Evolutionary conservation across 2,888 invertebrate genomes (phyloP).

Genomic region (Euzetes globulus): DNA sequence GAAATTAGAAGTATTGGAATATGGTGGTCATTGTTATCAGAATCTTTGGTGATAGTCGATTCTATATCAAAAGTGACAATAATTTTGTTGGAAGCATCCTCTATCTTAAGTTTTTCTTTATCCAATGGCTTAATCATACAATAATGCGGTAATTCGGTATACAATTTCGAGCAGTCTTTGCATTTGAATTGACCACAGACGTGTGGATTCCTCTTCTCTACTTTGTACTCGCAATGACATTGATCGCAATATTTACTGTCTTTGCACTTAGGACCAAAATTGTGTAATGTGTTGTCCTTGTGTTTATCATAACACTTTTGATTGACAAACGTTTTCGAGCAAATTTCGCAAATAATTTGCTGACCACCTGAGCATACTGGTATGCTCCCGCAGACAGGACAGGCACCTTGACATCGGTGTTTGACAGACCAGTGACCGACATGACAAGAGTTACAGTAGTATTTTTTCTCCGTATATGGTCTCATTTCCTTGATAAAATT

Average conservation of each 20-base stretch:
- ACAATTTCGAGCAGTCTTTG: neutral
- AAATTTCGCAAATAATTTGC: neutral
- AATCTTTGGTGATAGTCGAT: neutral
- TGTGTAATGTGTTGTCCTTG: no score
- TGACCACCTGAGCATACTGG: neutral
- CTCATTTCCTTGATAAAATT: no score
- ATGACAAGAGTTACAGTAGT: no score
- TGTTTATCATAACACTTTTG: neutral
- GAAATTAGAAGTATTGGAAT: neutral
- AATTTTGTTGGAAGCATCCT: neutral
- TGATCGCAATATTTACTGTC: neutral
- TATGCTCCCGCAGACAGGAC: neutral
- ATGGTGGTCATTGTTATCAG: neutral
- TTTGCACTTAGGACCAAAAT: no score
- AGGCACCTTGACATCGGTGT: no score
- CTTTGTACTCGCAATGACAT: no score
- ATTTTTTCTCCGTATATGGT: no score
- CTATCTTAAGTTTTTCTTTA: neutral
- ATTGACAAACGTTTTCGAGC: neutral
- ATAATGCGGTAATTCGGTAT: neutral
- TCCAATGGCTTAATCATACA: neutral
- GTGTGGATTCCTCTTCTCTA: neutral
- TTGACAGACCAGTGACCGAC: no score
- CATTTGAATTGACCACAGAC: neutral
- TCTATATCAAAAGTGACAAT: neutral